Percentiles rank a stretch among this genome's conserved stretches.
Conservation (phyloP, 2,888 invertebrate species). For the Tachystola acroxantha region DNA sequence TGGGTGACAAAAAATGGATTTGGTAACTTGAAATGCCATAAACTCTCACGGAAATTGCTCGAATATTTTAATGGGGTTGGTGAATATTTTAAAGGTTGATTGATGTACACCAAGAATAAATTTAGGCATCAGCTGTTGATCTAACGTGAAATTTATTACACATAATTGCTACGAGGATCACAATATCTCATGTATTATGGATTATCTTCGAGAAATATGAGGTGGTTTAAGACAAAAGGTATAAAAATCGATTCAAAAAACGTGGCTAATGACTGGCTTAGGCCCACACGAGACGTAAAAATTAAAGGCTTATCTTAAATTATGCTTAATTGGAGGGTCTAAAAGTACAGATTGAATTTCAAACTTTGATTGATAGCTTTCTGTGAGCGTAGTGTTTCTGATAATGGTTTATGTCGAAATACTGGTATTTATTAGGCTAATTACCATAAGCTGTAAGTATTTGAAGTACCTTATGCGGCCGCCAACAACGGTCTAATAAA, state of each 20-base stretch:
- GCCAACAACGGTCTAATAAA: constrained; percentile 3
- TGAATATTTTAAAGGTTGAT: background rate
- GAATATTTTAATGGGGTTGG: constrained; percentile 1
- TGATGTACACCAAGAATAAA: constrained; percentile 13
- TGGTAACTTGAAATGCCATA: background rate
- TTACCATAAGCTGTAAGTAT: constrained; percentile 36
- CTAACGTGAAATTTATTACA: constrained; percentile 70
- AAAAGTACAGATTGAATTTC: constrained; percentile 71
- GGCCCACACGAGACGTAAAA: constrained; percentile 71
- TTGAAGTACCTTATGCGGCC: constrained; percentile 1
- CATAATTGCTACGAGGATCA: constrained; percentile 67
- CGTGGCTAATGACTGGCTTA: constrained; percentile 66
- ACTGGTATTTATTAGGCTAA: constrained; percentile 40
- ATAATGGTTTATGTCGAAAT: constrained; percentile 43
- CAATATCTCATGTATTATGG: constrained; percentile 70
- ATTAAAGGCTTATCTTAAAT: constrained; percentile 75
- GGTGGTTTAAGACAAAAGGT: constrained; percentile 65
- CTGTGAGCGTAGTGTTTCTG: constrained; percentile 37
- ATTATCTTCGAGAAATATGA: constrained; percentile 61
- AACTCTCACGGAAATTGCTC: background rate
- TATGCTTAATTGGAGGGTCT: constrained; percentile 73
- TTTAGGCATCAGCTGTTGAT: constrained; percentile 59
- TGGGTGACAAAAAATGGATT: background rate
- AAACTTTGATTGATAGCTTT: constrained; percentile 68
- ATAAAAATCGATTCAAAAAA: constrained; percentile 54